A percentile compares a stretch with the other conserved stretches of the same genome.
Conservation (phyloP, 2,797 vertebrate genomes). For the Darevskia mixta region DNA sequence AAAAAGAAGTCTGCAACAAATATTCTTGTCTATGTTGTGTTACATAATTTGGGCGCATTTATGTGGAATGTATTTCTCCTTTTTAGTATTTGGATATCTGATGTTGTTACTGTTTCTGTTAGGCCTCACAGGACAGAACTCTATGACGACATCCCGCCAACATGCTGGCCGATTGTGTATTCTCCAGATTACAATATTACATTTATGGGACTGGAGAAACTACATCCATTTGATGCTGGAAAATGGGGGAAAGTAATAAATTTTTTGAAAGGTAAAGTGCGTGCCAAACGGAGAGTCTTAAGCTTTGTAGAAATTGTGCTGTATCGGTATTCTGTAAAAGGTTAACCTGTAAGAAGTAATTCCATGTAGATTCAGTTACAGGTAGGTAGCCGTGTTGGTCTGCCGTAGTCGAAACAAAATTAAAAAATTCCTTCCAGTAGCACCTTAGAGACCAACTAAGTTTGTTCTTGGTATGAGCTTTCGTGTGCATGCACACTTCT, state of each 20-base stretch:
- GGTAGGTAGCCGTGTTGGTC: no score
- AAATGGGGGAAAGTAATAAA: conserved; percentile 97
- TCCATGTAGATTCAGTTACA: background rate
- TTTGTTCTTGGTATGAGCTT: no score
- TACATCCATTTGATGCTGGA: conserved; percentile 95
- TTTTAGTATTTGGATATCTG: background rate
- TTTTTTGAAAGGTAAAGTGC: conserved; percentile 91
- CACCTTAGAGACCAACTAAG: no score
- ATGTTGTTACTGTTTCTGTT: background rate
- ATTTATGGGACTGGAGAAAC: conserved; percentile 95
- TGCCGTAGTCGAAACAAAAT: no score
- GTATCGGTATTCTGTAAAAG: background rate
- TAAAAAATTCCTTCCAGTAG: no score
- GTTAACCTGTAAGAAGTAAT: background rate
- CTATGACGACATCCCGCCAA: conserved; percentile 80
- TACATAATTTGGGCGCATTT: background rate
- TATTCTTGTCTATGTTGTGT: background rate
- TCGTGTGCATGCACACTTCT: no score
- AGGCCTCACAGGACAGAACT: conserved; percentile 87
- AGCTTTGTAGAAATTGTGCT: background rate
- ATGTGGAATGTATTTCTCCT: background rate
- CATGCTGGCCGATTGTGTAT: conserved; percentile 91
- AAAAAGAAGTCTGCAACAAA: background rate
- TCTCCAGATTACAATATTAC: conserved; percentile 96
- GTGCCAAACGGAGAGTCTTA: background rate